A percentile compares a stretch with the other conserved stretches of the same genome.
These are phyloP conservation scores for Therioaphis trifolii DNA, from an alignment of 2,888 invertebrate genomes.

Conservation along the genomic window DNA sequence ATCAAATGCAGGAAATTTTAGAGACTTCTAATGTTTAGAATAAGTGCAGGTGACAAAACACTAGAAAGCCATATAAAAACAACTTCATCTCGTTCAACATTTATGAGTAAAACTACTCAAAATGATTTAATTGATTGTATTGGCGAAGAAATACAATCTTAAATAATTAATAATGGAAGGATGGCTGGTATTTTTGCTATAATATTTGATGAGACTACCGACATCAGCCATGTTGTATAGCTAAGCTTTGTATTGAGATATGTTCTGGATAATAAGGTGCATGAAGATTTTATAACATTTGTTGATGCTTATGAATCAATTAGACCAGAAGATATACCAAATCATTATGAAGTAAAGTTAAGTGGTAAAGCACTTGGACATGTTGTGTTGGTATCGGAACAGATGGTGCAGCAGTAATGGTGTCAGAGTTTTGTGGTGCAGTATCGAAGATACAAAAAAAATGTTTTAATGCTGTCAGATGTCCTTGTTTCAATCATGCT, in stretches of 20 bases:
- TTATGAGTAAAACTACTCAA: constrained; percentile 1
- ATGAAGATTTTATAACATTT: constrained; percentile 26
- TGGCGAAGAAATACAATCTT: constrained; percentile 23
- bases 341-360: background rate
- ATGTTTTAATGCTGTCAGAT: background rate
- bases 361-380: constrained; percentile 1
- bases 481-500: background rate
- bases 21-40: constrained; percentile 12
- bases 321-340: background rate
- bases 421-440: too few relatives aligned
- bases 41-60: constrained; percentile 20
- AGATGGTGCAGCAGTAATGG: too few relatives aligned
- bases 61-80: background rate
- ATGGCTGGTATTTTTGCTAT: constrained; percentile 8
- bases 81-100: constrained; percentile 14
- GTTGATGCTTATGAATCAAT: constrained; percentile 10
- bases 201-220: constrained; percentile 4
- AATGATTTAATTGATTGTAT: background rate
- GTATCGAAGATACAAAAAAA: constrained; percentile 2
- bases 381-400: constrained; percentile 13
- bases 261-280: background rate
- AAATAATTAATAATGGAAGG: constrained; percentile 16
- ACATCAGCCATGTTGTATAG: background rate
- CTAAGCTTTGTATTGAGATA: background rate
- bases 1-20: constrained; percentile 7